Percentiles rank a stretch among this genome's conserved stretches.
phyloP scores from a whole-genome alignment of 2,113 vertebrate species.

The Pachypanchax playfairii region DNA sequence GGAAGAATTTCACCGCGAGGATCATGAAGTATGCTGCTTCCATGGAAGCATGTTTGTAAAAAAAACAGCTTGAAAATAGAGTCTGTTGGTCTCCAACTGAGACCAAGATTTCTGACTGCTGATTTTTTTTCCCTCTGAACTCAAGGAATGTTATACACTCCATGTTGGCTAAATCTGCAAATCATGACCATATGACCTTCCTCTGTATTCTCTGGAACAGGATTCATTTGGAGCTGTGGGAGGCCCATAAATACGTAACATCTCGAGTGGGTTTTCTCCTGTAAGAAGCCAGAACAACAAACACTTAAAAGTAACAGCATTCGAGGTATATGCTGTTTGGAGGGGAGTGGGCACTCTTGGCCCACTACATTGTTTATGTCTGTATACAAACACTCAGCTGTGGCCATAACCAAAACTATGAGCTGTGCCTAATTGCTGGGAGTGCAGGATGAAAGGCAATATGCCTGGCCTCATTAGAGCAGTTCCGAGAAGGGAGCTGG shows the following conservation, averaged over 20 bases:
- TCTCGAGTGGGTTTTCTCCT: constrained; percentile 25
- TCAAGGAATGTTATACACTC: constrained; percentile 74
- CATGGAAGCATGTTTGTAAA: constrained; percentile 58
- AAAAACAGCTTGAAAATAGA: constrained; percentile 62
- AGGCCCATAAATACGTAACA: constrained; percentile 53
- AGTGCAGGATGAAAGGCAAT: constrained; percentile 79
- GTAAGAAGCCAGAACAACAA: constrained; percentile 29
- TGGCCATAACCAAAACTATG: constrained; percentile 73
- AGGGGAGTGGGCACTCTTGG: constrained; percentile 60
- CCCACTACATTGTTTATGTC: constrained; percentile 67
- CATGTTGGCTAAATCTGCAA: constrained; percentile 74
- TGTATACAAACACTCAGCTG: constrained; percentile 73
- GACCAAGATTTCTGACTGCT: too few species aligned
- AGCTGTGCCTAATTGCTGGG: constrained; percentile 74
- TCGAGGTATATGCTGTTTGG: constrained; percentile 41
- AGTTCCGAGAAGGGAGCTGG: constrained; percentile 74
- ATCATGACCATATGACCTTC: constrained; percentile 77
- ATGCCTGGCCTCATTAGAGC: constrained; percentile 79
- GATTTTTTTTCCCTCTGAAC: constrained; percentile 65
- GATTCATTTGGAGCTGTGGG: constrained; percentile 56
- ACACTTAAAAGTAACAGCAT: constrained; percentile 50
- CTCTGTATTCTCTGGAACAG: constrained; percentile 56
- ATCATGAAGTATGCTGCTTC: constrained; percentile 46
- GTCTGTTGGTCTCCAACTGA: constrained; percentile 73
- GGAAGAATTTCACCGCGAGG: constrained; percentile 36